These are phyloP conservation scores for Tapera naevia DNA, from an alignment of 2,797 vertebrate species.

Conservation along the genomic window DNA sequence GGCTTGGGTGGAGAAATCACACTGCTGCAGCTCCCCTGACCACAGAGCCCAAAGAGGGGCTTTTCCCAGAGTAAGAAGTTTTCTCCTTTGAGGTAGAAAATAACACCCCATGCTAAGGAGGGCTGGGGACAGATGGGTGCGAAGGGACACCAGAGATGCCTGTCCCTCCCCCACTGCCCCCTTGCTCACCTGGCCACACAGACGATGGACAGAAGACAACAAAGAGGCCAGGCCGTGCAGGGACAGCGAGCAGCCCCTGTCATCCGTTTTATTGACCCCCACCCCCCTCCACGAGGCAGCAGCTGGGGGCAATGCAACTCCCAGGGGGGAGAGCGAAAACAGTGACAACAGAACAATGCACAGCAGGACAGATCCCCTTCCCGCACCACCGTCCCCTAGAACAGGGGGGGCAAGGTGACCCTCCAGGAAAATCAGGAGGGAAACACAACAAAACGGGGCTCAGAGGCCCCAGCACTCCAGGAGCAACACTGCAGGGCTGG, in stretches of 20 bases:
- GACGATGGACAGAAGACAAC: conserved; percentile 56
- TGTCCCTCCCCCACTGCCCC: not conserved
- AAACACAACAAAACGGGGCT: not conserved
- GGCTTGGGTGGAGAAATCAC: not conserved
- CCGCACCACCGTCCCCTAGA: not conserved
- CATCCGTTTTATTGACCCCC: conserved; percentile 47
- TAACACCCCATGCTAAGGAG: not conserved
- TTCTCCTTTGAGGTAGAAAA: conserved; percentile 41
- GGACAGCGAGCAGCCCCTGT: not conserved
- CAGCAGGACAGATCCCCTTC: conserved; percentile 1
- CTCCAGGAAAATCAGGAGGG: not conserved
- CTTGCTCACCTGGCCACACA: not conserved
- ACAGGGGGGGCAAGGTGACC: not conserved
- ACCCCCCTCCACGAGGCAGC: not conserved
- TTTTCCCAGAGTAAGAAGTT: not conserved
- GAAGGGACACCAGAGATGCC: not conserved
- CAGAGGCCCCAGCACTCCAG: not conserved
- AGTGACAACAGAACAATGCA: conserved; percentile 19
- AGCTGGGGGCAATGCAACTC: rapidly evolving
- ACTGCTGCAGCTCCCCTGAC: not conserved
- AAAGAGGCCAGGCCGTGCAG: conserved; percentile 13
- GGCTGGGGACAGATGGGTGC: not conserved
- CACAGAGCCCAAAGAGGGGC: not conserved
- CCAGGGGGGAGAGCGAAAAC: not conserved
- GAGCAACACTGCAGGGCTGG: not conserved